Evolutionary conservation across 2,797 vertebrate genomes (phyloP).

Genomic region (Manis pentadactyla): DNA sequence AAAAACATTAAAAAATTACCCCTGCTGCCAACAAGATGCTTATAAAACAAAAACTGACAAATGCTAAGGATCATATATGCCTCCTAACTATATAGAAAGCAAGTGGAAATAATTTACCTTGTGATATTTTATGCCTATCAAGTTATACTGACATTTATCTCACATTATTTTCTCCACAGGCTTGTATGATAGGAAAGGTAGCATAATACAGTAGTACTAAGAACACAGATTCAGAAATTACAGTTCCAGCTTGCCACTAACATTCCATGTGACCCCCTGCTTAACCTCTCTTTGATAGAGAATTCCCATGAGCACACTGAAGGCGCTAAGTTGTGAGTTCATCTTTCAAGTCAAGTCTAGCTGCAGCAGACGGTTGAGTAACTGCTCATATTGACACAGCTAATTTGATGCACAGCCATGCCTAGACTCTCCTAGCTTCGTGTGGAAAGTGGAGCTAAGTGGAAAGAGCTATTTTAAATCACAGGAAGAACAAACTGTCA

Average conservation of each 20-base stretch:
- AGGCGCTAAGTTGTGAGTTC: neutral
- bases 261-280: neutral
- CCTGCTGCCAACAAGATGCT: neutral
- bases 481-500: neutral
- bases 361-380: neutral
- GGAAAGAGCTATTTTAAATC: neutral
- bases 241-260: neutral
- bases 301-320: neutral
- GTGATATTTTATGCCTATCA: neutral
- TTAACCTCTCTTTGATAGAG: conserved; percentile 34
- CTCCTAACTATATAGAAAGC: neutral
- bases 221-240: conserved; percentile 38
- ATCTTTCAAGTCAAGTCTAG: neutral
- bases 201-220: neutral
- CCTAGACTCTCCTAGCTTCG: neutral
- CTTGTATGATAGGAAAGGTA: conserved; percentile 32
- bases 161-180: conserved; percentile 8
- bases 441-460: neutral
- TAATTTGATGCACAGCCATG: conserved; percentile 1
- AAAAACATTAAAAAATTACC: neutral
- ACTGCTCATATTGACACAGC: neutral
- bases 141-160: neutral
- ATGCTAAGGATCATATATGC: neutral
- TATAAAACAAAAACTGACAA: conserved; percentile 16
- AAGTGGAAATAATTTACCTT: conserved; percentile 25